A percentile compares a stretch with the other conserved stretches of the same genome.
Evolutionary conservation across 2,113 vertebrate species (phyloP).

Genomic region (Esox niger): DNA sequence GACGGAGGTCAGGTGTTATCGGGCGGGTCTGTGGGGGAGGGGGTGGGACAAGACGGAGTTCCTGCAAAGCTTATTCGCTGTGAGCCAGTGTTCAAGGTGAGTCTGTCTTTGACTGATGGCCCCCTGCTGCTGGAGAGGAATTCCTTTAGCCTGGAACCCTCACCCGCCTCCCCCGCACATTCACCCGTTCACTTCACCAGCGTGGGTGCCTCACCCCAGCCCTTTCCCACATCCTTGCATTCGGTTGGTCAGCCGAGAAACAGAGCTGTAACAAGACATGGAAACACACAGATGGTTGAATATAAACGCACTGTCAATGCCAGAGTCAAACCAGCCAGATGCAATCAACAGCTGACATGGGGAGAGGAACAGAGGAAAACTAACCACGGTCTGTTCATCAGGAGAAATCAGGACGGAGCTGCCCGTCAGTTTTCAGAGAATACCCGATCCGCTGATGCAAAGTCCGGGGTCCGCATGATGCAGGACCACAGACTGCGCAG

Average conservation of each 20-base stretch:
- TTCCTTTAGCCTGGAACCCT: constrained; percentile 31
- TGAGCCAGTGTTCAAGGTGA: constrained; percentile 61
- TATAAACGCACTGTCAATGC: neutral
- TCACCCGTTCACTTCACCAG: neutral
- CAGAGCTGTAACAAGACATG: neutral
- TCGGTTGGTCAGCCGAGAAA: neutral
- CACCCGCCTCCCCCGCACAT: neutral
- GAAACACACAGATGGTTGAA: neutral
- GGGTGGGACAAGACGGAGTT: neutral
- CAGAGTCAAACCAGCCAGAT: neutral
- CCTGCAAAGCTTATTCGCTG: neutral
- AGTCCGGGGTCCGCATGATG: neutral
- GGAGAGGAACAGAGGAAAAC: neutral
- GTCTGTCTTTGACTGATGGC: constrained; percentile 50
- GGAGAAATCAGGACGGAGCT: too few species aligned
- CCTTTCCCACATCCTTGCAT: neutral
- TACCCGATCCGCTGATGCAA: neutral
- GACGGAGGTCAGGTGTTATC: neutral
- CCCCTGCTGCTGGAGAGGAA: constrained; percentile 55
- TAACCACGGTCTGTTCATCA: neutral
- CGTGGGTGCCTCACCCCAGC: neutral
- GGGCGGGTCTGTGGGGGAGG: neutral
- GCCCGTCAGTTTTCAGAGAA: neutral
- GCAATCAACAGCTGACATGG: neutral
- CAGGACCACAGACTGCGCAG: neutral